Base-by-base conservation (phyloP, 37 sponge, comb jelly and placozoan species). In the Crambe crambe region DNA sequence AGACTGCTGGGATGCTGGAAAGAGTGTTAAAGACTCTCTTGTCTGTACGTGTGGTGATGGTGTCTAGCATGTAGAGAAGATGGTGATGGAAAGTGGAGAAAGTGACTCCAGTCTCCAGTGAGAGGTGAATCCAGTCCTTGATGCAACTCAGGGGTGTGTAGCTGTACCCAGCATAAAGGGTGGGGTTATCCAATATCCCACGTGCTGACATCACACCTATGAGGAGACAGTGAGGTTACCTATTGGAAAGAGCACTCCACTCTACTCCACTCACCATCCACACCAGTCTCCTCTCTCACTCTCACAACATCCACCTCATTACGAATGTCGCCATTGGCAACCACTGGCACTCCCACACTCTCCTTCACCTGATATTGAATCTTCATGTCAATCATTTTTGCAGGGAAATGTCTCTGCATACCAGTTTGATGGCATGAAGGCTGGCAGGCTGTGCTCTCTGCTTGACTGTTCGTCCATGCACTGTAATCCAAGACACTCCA, bases 271-370 rank as follows among this genome's bases (percentile, higher is more conserved):
- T 34, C 58, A 83, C 95, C 95, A 78, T 92, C 56, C 18, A 88
- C 92, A 54, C 87, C 84, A 42, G 93, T 95, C 0, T 30, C n/a
- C 0, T 44, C 32, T 18, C 42, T 63, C 9, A 92, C 84, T 58
- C 66, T 37, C 5, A 17, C 26, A n/a, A 87, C 79, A 37, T 94
- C 91, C 6, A 32, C 58, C 37, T 75, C 44, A 34, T 26, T 80
- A 3, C 70, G 74, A 23, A 97, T 88, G 58, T 94, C 94, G 2
- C 97, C 97, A 76, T 97, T 97, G 59, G 95, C 95, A 56, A 97
- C 68, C 63, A 97, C 97, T 8, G 97, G 97, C 2, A 97, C 82
- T 58, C 59, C 30, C 34, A 96, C 84, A 81, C 77, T 83, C 51
- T 91, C 84, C 62, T 91, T 95, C 43, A 87, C 86, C 90, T 89